Evolutionary conservation across 2,113 vertebrate genomes (phyloP), one percentile per base, ranked within the genome.

Genomic region (Lipotes vexillifer): DNA sequence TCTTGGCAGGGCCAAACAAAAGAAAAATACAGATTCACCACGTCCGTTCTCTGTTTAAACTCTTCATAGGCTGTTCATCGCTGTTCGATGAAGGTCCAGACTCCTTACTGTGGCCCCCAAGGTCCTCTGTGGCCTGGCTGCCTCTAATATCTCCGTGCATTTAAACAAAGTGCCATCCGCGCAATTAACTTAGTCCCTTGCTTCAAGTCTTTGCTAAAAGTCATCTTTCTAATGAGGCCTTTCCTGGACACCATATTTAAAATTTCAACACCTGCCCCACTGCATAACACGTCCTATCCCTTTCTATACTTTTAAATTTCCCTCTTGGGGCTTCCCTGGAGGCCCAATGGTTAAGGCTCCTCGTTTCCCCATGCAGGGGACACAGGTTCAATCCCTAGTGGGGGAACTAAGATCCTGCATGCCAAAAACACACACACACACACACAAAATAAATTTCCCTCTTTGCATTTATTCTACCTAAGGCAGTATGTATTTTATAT

Each of bases 91-190:
- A 12, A 82, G 52, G 29, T 14, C 33, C 71, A 31, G 3, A 13
- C 38, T 69, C 31, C 4, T 27, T 4, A 18, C 2, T 0, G 29
- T n/a, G 49, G 8, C 9, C 17, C 90, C 41, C 29, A 12, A n/a
- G 78, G 44, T 77, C 44, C 55, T 69, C 5, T 20, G 65, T 74
- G 57, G 23, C 38, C 57, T 18, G 18, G 12, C n/a, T 38, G 21
- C 38, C 87, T 33, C 80, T 36, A 23, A 4, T 13, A 9, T 23
- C 55, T 78, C 46, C 18, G 15, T 11, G 57, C 20, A 3, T 61
- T 65, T 9, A 44, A 41, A 29, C 20, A n/a, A 5, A 0, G 7
- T 1, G 0, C 38, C 33, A 11, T 15, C 71, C 8, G 17, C 0
- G 1, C 1, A 27, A 41, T 23, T 11, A 5, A 33, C 38, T 38